Evolutionary conservation across 2,113 vertebrate species (phyloP).

Genomic region (Pedionomus torquatus): DNA sequence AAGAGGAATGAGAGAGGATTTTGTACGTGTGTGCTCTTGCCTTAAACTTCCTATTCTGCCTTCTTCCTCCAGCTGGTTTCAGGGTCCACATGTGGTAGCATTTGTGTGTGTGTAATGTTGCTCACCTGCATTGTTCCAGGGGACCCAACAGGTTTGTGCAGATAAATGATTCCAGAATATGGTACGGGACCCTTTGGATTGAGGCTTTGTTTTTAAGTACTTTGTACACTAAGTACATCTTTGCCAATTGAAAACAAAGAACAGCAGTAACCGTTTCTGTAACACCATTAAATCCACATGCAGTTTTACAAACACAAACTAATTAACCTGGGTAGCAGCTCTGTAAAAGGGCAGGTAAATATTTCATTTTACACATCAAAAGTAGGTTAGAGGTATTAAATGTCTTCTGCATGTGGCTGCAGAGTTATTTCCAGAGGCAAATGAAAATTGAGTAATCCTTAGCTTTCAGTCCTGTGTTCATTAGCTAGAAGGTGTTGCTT

Average conservation of each 20-base stretch:
- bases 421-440: background rate
- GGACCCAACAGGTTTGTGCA: background rate
- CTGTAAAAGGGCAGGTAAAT: conserved; percentile 10
- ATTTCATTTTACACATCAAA: background rate
- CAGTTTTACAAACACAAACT: background rate
- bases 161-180: background rate
- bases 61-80: background rate
- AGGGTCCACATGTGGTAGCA: background rate
- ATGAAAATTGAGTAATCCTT: background rate
- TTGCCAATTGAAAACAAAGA: background rate
- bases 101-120: accelerated
- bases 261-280: background rate
- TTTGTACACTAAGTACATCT: background rate
- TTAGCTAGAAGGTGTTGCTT: background rate
- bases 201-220: background rate
- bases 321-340: background rate
- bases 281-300: background rate
- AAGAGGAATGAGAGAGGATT: background rate
- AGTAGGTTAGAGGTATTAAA: background rate
- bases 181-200: background rate
- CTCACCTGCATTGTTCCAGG: background rate
- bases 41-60: background rate
- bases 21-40: background rate
- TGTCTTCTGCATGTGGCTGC: background rate
- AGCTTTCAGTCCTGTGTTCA: background rate